A percentile compares a stretch with the other conserved stretches of the same genome.
phyloP scores from a whole-genome alignment of 2,888 invertebrate genomes.

The Blera fallax region DNA sequence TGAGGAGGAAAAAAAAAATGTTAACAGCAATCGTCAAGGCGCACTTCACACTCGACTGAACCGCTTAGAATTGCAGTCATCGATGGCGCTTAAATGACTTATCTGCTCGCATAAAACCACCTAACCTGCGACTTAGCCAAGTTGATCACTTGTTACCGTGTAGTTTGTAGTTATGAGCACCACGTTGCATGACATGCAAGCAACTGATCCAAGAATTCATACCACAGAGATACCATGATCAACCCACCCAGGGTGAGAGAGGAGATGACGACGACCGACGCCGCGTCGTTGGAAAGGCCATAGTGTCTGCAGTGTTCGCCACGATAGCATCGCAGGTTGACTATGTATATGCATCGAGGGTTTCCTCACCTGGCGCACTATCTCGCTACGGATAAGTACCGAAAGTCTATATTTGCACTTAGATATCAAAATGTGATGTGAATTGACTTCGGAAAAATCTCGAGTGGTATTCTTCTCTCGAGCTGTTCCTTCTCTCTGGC shows the following conservation, averaged over 20 bases:
- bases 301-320: constrained; percentile 56
- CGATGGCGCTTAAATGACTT: constrained; percentile 73
- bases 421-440: constrained; percentile 73
- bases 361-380: constrained; percentile 63
- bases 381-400: constrained; percentile 64
- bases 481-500: constrained; percentile 18
- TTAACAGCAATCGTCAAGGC: constrained; percentile 40
- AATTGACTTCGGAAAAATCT: constrained; percentile 65
- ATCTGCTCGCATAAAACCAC: constrained; percentile 68
- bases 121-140: constrained; percentile 66
- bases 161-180: constrained; percentile 64
- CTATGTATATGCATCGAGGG: constrained; percentile 51
- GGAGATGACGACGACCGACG: constrained; percentile 10
- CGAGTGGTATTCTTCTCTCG: constrained; percentile 50
- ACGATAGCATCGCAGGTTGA: constrained; percentile 66
- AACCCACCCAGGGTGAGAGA: constrained; percentile 62
- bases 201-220: constrained; percentile 58
- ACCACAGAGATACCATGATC: constrained; percentile 56
- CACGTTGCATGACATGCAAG: constrained; percentile 47
- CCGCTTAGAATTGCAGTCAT: constrained; percentile 58
- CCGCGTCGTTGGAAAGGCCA: constrained; percentile 46
- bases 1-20: no score
- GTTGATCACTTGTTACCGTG: constrained; percentile 69
- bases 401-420: constrained; percentile 72
- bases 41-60: constrained; percentile 65